Conservation (phyloP, 2,113 vertebrate species). For the Empidonax traillii region DNA sequence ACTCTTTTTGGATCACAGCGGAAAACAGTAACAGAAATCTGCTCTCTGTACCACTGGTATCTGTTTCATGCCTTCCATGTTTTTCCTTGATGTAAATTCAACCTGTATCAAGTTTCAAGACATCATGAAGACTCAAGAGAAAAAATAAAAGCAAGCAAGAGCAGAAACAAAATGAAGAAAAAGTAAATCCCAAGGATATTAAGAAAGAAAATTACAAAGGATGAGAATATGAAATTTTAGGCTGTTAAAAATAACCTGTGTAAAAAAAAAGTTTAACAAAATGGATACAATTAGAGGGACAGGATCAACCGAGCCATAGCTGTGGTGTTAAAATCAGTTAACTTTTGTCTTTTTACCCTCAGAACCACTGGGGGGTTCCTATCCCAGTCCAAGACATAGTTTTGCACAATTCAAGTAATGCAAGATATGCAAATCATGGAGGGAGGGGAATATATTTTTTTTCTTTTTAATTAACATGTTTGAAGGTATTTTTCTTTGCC, state of each 20-base stretch:
- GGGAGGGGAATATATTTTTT: not conserved
- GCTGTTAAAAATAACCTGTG: not conserved
- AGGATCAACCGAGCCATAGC: not conserved
- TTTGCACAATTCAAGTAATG: not conserved
- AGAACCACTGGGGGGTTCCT: not conserved
- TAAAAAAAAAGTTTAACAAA: not conserved
- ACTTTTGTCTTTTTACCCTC: not conserved
- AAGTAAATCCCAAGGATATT: not conserved
- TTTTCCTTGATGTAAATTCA: constrained; percentile 26
- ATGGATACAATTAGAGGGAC: not conserved
- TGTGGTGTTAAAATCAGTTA: not conserved
- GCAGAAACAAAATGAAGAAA: not conserved
- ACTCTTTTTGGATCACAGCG: not conserved
- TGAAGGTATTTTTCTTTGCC: not conserved
- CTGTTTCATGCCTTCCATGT: constrained; percentile 1
- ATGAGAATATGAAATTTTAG: not conserved
- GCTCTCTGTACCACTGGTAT: not conserved
- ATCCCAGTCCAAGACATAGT: not conserved
- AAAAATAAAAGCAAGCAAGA: not conserved
- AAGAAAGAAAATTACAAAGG: not conserved
- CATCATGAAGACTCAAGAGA: not conserved
- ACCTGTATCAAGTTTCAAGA: not conserved
- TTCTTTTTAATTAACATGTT: constrained; percentile 24
- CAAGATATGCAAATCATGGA: not conserved
- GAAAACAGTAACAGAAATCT: not conserved